Evolutionary conservation across 2,797 vertebrate genomes (phyloP).

Genomic region (Numenius phaeopus): DNA sequence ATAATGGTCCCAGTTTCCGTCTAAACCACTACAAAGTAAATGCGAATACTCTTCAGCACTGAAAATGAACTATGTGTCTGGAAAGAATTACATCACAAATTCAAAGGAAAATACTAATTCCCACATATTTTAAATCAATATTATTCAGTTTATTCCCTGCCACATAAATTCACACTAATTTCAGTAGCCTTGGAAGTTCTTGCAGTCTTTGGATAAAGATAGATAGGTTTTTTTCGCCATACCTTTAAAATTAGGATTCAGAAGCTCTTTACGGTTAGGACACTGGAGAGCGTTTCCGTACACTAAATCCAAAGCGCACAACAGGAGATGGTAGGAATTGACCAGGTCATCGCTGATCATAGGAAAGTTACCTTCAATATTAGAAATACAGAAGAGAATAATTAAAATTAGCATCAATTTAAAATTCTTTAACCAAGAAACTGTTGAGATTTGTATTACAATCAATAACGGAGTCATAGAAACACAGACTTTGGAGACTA

Average conservation of each 20-base stretch:
- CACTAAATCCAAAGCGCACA: constrained; percentile 92
- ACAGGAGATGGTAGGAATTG: constrained; percentile 94
- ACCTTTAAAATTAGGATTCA: constrained; percentile 92
- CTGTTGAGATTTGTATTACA: background rate
- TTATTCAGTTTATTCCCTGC: background rate
- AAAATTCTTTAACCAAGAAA: background rate
- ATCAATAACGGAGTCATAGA: background rate
- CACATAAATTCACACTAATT: background rate
- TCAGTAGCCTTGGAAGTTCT: background rate
- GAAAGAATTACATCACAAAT: constrained; percentile 13
- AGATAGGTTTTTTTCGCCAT: background rate
- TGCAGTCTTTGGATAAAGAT: background rate
- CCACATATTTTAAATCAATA: background rate
- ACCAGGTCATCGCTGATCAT: constrained; percentile 98
- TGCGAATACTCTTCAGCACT: background rate
- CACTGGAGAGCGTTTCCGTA: constrained; percentile 92
- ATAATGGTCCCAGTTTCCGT: background rate
- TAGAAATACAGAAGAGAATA: background rate
- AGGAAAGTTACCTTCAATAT: constrained; percentile 90
- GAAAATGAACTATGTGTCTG: background rate
- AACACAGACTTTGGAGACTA: background rate
- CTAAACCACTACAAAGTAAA: background rate
- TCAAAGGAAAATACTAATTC: background rate
- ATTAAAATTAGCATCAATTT: background rate
- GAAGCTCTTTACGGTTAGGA: constrained; percentile 90